Base-by-base conservation (phyloP, 2,113 vertebrate genomes). In the Pomatorhinus ruficollis region DNA sequence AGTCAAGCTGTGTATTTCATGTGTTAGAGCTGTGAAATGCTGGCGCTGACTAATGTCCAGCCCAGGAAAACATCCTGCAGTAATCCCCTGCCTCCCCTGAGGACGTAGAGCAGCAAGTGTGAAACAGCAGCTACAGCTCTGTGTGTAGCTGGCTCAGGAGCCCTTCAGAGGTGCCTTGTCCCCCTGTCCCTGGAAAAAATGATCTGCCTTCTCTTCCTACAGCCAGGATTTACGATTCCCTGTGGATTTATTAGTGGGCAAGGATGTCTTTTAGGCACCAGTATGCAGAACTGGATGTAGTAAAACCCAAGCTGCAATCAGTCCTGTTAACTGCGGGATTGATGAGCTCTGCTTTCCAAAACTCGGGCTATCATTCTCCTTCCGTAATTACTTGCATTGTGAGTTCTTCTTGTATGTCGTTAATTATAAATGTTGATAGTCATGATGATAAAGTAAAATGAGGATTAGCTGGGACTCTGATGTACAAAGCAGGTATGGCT, bases 301-400 rank as follows among this genome's bases (percentile, higher is more conserved):
- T 54, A 28, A 69, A 80, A 37, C 8, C 13, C 33, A 39, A 42
- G 35, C 22, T 61, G 57, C 42, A 27, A 0, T 82, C 25, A 7
- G 71, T 47, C 54, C 59, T 77, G 28, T 15, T 33, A 6, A 15
- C 24, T 20, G 59, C 3, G 3, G 59, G n/a, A 45, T 35, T 44
- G 13, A 37, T 56, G 52, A 23, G 31, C 39, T 70, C 23, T 39
- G 78, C 60, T 69, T 93, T n/a, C 71, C 28, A 16, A 39, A 50
- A 40, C 0, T 2, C 13, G n/a, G 1, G 1, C 25, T n/a, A 0
- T 45, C 9, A 0, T 59, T 75, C 42, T 59, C 56, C 37, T 72
- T 25, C 27, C 5, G 0, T 59, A 10, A 59, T 54, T 54, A 47
- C 52, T 83, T 59, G 27, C 44, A 14, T 5, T 42, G 20, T 30